These are phyloP conservation scores for Vanessa atalanta DNA, from an alignment of 1,140 invertebrate species.

Conservation along the genomic window DNA sequence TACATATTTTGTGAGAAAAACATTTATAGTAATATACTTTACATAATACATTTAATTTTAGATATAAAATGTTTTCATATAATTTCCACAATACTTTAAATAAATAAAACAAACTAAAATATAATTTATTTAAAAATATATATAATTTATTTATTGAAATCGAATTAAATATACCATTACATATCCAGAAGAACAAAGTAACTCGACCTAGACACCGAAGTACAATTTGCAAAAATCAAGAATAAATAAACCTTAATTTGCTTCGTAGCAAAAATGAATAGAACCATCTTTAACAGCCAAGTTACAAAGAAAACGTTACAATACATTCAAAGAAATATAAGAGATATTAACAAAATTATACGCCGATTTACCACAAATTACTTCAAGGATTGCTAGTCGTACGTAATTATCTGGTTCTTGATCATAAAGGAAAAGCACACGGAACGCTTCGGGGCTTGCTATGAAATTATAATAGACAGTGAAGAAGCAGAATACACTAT, in stretches of 20 bases:
- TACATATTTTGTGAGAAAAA: too few relatives aligned
- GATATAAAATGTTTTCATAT: too few relatives aligned
- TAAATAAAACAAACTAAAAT: too few relatives aligned
- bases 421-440: constrained; percentile 51
- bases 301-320: background rate
- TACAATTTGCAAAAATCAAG: too few relatives aligned
- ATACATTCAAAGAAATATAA: background rate
- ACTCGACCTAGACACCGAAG: too few relatives aligned
- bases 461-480: constrained; percentile 47
- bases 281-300: background rate
- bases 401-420: constrained; percentile 34
- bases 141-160: too few relatives aligned
- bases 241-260: background rate
- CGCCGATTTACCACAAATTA: constrained; percentile 21
- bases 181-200: too few relatives aligned
- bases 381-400: constrained; percentile 28
- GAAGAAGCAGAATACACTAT: constrained; percentile 46
- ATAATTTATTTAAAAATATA: too few relatives aligned
- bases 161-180: too few relatives aligned
- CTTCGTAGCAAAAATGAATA: background rate
- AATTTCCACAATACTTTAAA: too few relatives aligned
- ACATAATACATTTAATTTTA: too few relatives aligned
- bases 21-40: too few relatives aligned
- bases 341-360: constrained; percentile 20
- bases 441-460: constrained; percentile 40